A percentile compares a stretch with the other conserved stretches of the same genome.
Conservation (phyloP, 2,113 vertebrate genomes). For the Pholis gunnellus region DNA sequence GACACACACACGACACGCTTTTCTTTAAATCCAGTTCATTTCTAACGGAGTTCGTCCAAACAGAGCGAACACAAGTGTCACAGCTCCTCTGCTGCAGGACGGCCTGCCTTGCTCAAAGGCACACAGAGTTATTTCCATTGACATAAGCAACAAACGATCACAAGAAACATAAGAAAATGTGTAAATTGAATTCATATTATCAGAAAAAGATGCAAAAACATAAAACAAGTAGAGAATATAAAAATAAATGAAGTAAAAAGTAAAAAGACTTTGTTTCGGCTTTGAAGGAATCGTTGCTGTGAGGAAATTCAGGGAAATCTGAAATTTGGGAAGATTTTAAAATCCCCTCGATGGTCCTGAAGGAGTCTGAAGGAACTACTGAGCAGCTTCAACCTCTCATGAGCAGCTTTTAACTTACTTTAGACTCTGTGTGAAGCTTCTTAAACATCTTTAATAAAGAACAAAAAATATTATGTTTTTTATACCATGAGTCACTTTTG, state of each 20-base stretch:
- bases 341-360: not conserved
- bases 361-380: too few relatives aligned
- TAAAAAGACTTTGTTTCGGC: not conserved
- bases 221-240: not conserved
- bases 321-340: not conserved
- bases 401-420: too few relatives aligned
- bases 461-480: too few relatives aligned
- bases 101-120: too few relatives aligned
- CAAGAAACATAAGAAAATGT: not conserved
- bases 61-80: not conserved
- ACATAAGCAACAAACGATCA: not conserved
- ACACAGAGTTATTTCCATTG: too few relatives aligned
- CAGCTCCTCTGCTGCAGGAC: not conserved
- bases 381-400: too few relatives aligned
- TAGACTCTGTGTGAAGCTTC: too few relatives aligned
- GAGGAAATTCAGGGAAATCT: not conserved
- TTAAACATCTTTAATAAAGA: too few relatives aligned
- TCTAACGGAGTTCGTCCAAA: not conserved
- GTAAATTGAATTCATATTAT: not conserved
- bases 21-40: not conserved
- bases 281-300: not conserved
- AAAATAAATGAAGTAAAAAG: not conserved
- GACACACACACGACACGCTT: not conserved
- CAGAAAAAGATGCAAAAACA: not conserved
- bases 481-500: too few relatives aligned